Base-by-base conservation (phyloP, 2,888 invertebrate species). In the Elegia similella region DNA sequence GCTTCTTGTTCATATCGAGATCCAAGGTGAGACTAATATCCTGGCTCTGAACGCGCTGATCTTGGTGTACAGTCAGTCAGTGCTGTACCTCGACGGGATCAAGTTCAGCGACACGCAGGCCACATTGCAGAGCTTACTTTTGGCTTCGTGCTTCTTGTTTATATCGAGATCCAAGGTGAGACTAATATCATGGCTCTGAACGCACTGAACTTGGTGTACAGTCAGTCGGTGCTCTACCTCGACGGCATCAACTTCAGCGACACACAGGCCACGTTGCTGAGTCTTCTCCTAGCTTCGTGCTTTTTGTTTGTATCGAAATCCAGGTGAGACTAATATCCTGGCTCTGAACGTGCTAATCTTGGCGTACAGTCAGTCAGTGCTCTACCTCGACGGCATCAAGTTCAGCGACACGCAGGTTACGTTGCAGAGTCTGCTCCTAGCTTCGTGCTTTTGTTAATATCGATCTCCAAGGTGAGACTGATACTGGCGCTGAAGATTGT, bases 221-320 rank as follows among this genome's bases (percentile, higher is more conserved):
- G 98, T 75, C 99, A 99, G 88, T 99, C 99, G 2, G 99, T 99
- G 29, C 92, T 99, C 17, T 99, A 99, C 82, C 93, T 99, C 65
- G 99, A 99, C 82, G 99, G 99, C 12, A 97, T 99, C 67, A 99
- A 98, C 88, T 97, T 99, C 80, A 97, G 98, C 74, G 99, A 99
- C 83, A 95, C 96, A 17, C 99, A 99, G 86, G 99, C 99, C 0
- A 99, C 99, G 1, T 90, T 99, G 64, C 99, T 99, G 85, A 99
- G 99, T 32, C 92, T 99, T 8, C 92, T 99, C 56, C 89, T 99
- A 61, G 99, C 99, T 0, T 97, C 97, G 0, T 99, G 99, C 83
- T 99, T 99, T 86, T 93, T 99, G 48, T 99, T 99, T n/a, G 78
- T 99, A 99, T 84, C 99, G 3, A 93, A 98, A 71, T 99, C 99